Evolutionary conservation across 2,113 vertebrate genomes (phyloP), one percentile per base, ranked within the genome.

Genomic region (Pachyramphus minor): DNA sequence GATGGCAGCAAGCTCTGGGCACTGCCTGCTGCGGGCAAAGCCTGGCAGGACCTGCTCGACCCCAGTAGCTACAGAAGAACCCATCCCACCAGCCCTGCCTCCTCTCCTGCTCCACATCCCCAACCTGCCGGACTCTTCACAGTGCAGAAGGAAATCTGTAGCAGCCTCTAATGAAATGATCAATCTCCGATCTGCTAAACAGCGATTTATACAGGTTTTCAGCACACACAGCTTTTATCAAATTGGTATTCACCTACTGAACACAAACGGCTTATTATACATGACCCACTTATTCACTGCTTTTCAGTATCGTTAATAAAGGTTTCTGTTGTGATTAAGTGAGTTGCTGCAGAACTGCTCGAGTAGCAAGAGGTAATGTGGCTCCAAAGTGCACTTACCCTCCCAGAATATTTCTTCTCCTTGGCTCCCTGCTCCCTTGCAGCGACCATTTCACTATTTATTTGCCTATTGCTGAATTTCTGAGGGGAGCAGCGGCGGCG

Each of bases 171-270:
- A 97, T 89, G 94, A 93, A 97, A 96, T 52, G 95, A 97, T 97
- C 96, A 89, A 93, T 84, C 96, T 94, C 95, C 60, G 31, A 97
- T 96, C 97, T 97, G 97, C 97, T 97, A 94, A 97, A 96, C 97
- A 96, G 96, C 97, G 91, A 96, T 97, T 96, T 95, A 84, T 76
- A 85, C 87, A 67, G 89, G 96, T 91, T 92, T 90, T 92, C 97
- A 95, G 97, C 94, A 86, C 95, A 88, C 94, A 76, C 82, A 69
- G 97, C 97, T 97, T 97, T 97, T 95, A 97, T 97, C 97, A 97
- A 97, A 98, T 98, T 98, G 97, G 97, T 97, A 97, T 98, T 98
- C 98, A 97, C 97, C 97, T 97, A 82, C 97, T 94, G 97, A 98
- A 97, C 97, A 87, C 97, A 97, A 97, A 97, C 69, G 97, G 97